A percentile compares a stretch with the other conserved stretches of the same genome.
Evolutionary conservation across 2,113 vertebrate genomes (phyloP).

Genomic region (Ptilorrhoa leucosticta): DNA sequence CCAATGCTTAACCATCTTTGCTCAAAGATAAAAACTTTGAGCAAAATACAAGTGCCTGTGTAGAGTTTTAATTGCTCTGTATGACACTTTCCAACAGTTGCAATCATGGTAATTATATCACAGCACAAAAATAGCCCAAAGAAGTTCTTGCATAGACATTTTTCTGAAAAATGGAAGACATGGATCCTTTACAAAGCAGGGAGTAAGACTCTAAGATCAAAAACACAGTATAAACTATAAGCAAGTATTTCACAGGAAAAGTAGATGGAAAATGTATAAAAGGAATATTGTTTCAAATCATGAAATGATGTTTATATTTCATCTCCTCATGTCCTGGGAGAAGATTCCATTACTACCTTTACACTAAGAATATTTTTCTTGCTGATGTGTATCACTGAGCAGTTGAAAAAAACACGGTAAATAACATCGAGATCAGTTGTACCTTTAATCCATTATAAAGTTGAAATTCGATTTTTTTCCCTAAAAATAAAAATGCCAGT

Average conservation of each 20-base stretch:
- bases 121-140: background rate
- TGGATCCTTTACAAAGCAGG: background rate
- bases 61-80: background rate
- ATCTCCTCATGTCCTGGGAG: background rate
- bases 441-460: slow-evolving; percentile 57
- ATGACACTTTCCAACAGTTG: background rate
- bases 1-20: background rate
- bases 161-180: background rate
- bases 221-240: background rate
- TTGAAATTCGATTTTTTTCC: slow-evolving; percentile 8
- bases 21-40: background rate
- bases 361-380: background rate
- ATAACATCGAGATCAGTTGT: background rate
- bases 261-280: background rate
- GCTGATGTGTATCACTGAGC: background rate
- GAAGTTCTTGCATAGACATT: background rate
- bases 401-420: background rate
- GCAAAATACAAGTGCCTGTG: background rate
- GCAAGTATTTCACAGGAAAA: background rate
- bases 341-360: background rate
- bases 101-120: background rate
- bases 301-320: background rate
- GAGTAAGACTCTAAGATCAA: background rate
- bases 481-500: slow-evolving; percentile 49
- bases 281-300: background rate